A percentile compares a stretch with the other conserved stretches of the same genome.
phyloP scores from a whole-genome alignment of 2,797 vertebrate genomes.

The Sus cebifrons region DNA sequence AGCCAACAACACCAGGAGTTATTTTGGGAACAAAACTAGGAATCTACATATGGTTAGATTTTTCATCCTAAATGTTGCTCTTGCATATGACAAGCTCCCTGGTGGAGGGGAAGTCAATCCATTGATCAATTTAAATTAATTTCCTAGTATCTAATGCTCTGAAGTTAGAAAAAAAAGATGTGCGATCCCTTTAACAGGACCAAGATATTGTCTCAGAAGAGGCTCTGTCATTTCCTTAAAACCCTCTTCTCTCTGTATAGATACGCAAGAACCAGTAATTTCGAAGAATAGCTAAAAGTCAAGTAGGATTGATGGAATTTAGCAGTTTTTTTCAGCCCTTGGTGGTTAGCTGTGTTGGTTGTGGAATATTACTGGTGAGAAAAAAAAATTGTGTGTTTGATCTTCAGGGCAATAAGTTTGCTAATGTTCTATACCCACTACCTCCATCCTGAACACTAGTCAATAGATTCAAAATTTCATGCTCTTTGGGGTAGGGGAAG shows the following conservation, averaged over 20 bases:
- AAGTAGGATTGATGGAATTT: background rate
- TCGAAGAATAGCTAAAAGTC: background rate
- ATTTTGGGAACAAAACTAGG: conserved; percentile 83
- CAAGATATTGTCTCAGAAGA: background rate
- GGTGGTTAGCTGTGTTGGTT: background rate
- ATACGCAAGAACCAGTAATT: background rate
- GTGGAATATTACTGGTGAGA: background rate
- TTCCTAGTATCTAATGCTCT: background rate
- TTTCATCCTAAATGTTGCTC: conserved; percentile 68
- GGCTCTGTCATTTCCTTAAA: background rate
- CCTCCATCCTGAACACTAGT: background rate
- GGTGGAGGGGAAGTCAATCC: conserved; percentile 31
- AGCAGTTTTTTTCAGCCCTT: background rate
- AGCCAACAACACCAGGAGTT: conserved; percentile 85
- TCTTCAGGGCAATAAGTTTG: background rate
- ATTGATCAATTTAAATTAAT: conserved; percentile 44
- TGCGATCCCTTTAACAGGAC: background rate
- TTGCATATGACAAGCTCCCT: conserved; percentile 67
- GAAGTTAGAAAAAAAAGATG: too few relatives aligned
- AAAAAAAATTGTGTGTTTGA: background rate
- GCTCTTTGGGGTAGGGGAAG: background rate
- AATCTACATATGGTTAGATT: conserved; percentile 80
- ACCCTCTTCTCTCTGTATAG: background rate
- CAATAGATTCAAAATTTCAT: background rate
- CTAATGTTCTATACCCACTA: background rate